Evolutionary conservation across 2,888 invertebrate genomes (phyloP).

Genomic region (Hydraecia micacea): DNA sequence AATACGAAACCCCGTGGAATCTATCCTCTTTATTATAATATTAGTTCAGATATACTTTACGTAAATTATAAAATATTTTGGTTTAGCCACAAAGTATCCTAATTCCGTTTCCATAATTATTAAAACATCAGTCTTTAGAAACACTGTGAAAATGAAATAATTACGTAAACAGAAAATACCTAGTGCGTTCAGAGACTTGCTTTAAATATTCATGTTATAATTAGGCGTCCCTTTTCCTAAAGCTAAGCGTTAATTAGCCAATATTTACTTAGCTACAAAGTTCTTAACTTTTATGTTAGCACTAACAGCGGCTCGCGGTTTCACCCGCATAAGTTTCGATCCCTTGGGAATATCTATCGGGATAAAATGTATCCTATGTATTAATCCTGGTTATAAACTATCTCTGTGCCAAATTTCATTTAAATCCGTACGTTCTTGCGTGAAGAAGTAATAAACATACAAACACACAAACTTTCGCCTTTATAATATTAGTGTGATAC

Average conservation of each 20-base stretch:
- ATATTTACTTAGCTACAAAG: constrained; percentile 27
- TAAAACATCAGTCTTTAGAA: constrained; percentile 22
- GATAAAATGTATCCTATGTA: no score
- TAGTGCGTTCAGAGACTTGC: constrained; percentile 10
- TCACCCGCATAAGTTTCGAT: no score
- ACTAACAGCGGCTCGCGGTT: background rate
- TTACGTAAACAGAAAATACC: constrained; percentile 32
- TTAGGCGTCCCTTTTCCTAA: constrained; percentile 30
- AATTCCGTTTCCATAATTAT: constrained; percentile 11
- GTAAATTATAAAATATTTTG: background rate
- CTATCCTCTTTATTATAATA: no score
- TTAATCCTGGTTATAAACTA: no score
- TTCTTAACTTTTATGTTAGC: constrained; percentile 34
- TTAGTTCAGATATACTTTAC: background rate
- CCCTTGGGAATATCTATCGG: no score
- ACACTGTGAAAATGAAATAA: constrained; percentile 39
- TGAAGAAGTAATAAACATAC: no score
- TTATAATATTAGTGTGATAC: background rate
- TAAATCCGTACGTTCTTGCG: no score
- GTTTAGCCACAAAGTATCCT: constrained; percentile 1
- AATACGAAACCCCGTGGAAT: no score
- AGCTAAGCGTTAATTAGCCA: constrained; percentile 43
- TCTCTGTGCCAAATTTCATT: no score
- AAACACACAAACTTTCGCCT: no score
- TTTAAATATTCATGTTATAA: constrained; percentile 44